Evolutionary conservation across 2,797 vertebrate species (phyloP).

Genomic region (Semaprochilodus insignis): DNA sequence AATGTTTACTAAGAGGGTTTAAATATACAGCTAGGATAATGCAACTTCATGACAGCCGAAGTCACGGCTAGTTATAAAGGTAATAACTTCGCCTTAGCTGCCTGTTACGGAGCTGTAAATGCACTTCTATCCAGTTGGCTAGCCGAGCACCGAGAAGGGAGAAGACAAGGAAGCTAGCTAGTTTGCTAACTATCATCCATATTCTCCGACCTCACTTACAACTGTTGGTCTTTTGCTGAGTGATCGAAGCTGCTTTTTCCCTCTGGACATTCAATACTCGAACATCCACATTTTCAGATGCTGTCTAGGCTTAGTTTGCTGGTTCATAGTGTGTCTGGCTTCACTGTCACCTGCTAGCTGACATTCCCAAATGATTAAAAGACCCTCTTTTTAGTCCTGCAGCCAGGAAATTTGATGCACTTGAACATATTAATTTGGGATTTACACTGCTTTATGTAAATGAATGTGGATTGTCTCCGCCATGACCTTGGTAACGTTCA

Average conservation of each 20-base stretch:
- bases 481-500: too few relatives aligned
- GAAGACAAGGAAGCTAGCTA: slow-evolving; percentile 13
- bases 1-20: not conserved
- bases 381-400: not conserved
- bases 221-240: not conserved
- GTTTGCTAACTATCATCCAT: not conserved
- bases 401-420: not conserved
- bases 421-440: not conserved
- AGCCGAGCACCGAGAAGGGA: slow-evolving; percentile 9
- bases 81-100: not conserved
- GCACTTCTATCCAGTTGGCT: not conserved
- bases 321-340: not conserved
- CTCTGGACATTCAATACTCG: not conserved
- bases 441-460: too few relatives aligned
- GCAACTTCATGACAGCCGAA: too few relatives aligned
- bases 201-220: not conserved
- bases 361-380: not conserved
- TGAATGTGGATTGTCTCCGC: too few relatives aligned
- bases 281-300: not conserved
- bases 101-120: not conserved
- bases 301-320: not conserved
- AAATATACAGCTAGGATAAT: not conserved
- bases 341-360: slow-evolving; percentile 17
- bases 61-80: not conserved
- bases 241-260: not conserved